Evolutionary conservation across 1,140 invertebrate genomes (phyloP).

Genomic region (Leucophenga varia): DNA sequence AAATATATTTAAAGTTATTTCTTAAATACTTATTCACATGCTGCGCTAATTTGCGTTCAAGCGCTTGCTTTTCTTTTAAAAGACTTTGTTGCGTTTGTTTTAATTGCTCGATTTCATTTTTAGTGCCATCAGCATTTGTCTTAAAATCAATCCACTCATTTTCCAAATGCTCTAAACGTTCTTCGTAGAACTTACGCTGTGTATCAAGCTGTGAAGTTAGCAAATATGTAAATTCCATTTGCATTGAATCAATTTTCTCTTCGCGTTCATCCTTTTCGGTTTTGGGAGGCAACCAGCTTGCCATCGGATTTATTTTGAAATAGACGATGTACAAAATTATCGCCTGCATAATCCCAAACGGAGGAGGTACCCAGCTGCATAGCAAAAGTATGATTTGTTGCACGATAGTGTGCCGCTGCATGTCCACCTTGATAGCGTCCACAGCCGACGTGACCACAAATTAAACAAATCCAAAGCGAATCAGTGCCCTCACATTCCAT

Average conservation of each 20-base stretch:
- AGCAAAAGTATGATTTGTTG: slow-evolving; percentile 95
- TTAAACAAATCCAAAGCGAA: slow-evolving; percentile 97
- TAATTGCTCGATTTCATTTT: slow-evolving; percentile 59
- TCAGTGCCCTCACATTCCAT: slow-evolving; percentile 76
- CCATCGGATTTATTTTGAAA: slow-evolving; percentile 97
- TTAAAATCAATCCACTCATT: slow-evolving; percentile 56
- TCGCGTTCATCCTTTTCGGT: slow-evolving; percentile 65
- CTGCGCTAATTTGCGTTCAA: slow-evolving; percentile 68
- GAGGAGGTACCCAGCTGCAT: slow-evolving; percentile 93
- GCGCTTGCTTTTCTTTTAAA: slow-evolving; percentile 65
- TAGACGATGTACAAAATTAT: slow-evolving; percentile 96
- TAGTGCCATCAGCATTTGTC: slow-evolving; percentile 52
- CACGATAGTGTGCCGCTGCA: slow-evolving; percentile 84
- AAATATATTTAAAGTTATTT: slow-evolving; percentile 2
- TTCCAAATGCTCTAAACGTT: slow-evolving; percentile 68
- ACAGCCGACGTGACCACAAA: slow-evolving; percentile 98
- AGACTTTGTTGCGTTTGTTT: slow-evolving; percentile 60
- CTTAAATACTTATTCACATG: slow-evolving; percentile 64
- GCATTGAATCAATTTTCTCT: slow-evolving; percentile 91
- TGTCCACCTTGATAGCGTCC: slow-evolving; percentile 71
- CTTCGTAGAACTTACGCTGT: slow-evolving; percentile 91
- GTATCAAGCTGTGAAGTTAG: slow-evolving; percentile 96
- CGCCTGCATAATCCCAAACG: slow-evolving; percentile 84
- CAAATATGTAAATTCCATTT: slow-evolving; percentile 95
- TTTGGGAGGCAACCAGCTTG: slow-evolving; percentile 84